Evolutionary conservation across 2,797 vertebrate genomes (phyloP), one percentile per base, ranked within the genome.

Genomic region (Sphenopsis melanotis): DNA sequence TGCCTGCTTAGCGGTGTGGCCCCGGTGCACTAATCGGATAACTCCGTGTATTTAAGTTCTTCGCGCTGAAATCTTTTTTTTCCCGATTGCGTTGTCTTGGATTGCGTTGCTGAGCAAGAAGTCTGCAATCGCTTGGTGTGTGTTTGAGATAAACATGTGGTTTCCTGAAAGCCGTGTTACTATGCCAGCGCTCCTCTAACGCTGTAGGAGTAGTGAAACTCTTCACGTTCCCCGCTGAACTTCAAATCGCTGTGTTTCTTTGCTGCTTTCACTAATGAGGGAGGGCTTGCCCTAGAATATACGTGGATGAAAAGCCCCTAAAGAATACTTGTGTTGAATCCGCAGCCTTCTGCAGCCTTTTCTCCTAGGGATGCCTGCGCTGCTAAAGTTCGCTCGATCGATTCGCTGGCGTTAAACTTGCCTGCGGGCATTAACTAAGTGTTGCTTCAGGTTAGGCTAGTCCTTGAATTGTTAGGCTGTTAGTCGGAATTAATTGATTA

Each of bases 141-240:
- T 57, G 56, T 85, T 70, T n/a, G 85, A 92, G 94, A 96, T 94
- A 93, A 96, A 90, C 88, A 34, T 95, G 94, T 71, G 95, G 95
- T 95, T 96, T 97, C 94, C 94, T 95, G 91, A 93, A 95, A 95
- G 82, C 87, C 26, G 4, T 22, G 50, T 82, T 93, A 83, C 74
- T 93, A 19, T 46, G 78, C 82, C 80, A 82, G 72, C 80, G 39
- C 42, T 79, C 18, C n/a, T 37, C 70, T 76, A 37, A 41, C 8
- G 76, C 70, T 72, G 68, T 76, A 37, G 82, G 68, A 56, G 65
- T 77, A 57, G 39, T 12, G 76, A 75, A 85, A 71, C 72, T 80
- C 52, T 17, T 80, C 36, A 1, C 20, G 41, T 59, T 91, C 79
- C 47, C 12, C 2, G 10, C 65, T 36, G 50, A 90, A 85, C 64